Base-by-base conservation (phyloP, 2,113 vertebrate genomes). In the Microcebus murinus region DNA sequence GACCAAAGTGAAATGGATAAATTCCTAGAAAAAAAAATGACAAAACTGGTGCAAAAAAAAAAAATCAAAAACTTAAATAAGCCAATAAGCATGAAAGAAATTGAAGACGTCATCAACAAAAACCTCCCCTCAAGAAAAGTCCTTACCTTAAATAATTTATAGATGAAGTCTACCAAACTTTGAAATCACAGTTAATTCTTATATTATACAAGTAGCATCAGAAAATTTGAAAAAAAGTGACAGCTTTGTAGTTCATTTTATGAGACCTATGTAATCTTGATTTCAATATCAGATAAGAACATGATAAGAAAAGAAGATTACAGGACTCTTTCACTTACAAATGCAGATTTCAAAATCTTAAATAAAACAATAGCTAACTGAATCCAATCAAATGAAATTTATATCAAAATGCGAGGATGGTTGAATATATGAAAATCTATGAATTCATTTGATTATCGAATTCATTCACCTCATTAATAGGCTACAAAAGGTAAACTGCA, bases 241-340 rank as follows among this genome's bases (percentile, higher is more conserved):
- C 55, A 50, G 23, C 4, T 68, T 42, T 2, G 17, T 18, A 18
- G 48, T 23, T 73, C 27, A 36, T 80, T 77, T 84, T 63, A 84
- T 52, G 39, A 84, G 39, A 36, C 27, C 27, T 7, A 2, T 90
- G 6, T 57, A 57, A 91, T 74, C 71, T 96, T 50, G 57, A 81
- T 70, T 93, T 11, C 68, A 50, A 21, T 39, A 91, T 93, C 71
- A 96, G 77, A 88, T 48, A 91, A 88, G 36, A 70, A 87, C 57
- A 81, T 25, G 34, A 45, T 89, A 95, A 92, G 88, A 82, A 87
- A 74, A 71, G 27, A 76, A 74, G 85, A 77, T 63, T 50, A 82
- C 29, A 84, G 55, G 14, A 34, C 50, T 55, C 42, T 57, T 84
- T 88, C 36, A 48, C 18, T 90, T 59, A 82, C 42, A 81, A 82